Evolutionary conservation across 35 echinoderm and acorn worm species (phyloP).

Genomic region (Acanthaster planci): DNA sequence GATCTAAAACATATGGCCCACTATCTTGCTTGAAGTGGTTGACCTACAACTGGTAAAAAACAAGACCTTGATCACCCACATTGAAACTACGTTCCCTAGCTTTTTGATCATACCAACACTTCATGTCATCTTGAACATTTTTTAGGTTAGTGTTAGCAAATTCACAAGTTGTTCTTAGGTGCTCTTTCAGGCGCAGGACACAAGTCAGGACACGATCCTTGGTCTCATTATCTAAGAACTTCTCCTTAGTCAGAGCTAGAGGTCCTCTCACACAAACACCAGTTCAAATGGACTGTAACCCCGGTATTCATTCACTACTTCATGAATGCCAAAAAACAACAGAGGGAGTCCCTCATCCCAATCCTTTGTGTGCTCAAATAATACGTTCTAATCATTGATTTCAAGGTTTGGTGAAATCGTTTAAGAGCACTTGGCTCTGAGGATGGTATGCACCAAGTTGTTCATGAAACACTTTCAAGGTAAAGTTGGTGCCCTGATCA

Average conservation of each 20-base stretch:
- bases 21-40: constrained; percentile 44
- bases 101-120: constrained; percentile 57
- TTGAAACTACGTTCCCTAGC: constrained; percentile 9
- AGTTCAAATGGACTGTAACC: constrained; percentile 74
- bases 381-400: constrained; percentile 64
- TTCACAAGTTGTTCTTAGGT: constrained; percentile 44
- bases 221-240: constrained; percentile 32
- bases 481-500: constrained; percentile 79
- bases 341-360: constrained; percentile 73
- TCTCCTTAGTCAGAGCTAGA: constrained; percentile 61
- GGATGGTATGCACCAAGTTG: constrained; percentile 67
- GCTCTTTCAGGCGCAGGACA: constrained; percentile 57
- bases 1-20: constrained; percentile 42
- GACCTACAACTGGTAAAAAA: constrained; percentile 34
- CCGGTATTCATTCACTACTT: constrained; percentile 50
- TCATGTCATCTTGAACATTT: constrained; percentile 57
- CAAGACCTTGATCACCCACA: constrained; percentile 49
- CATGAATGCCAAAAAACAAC: constrained; percentile 64
- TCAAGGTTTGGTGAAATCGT: constrained; percentile 79
- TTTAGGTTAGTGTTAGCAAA: constrained; percentile 59
- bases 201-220: constrained; percentile 57
- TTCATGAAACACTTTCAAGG: constrained; percentile 49
- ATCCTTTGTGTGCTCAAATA: constrained; percentile 63
- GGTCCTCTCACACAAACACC: constrained; percentile 72
- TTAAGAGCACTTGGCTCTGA: constrained; percentile 53